A percentile compares a stretch with the other conserved stretches of the same genome.
These are phyloP conservation scores for Micoletzkya japonica DNA, from an alignment of 2,888 invertebrate species.

Conservation along the genomic window DNA sequence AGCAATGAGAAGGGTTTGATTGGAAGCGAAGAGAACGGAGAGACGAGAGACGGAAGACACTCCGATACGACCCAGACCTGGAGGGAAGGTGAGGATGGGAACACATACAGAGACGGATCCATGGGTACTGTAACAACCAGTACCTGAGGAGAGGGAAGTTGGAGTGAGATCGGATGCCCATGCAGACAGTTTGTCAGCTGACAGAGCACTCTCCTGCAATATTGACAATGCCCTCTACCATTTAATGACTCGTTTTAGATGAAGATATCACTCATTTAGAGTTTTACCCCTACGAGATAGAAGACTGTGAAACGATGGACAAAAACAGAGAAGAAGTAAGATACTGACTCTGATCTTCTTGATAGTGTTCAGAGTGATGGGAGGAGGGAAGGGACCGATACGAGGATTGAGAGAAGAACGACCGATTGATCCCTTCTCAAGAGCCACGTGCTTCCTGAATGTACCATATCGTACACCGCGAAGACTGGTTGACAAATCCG, in stretches of 20 bases:
- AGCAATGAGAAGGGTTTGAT: slow-evolving; percentile 34
- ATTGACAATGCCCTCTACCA: not conserved
- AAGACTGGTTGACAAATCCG: too few relatives aligned
- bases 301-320: not conserved
- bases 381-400: slow-evolving; percentile 86
- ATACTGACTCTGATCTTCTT: slow-evolving; percentile 77
- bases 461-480: too few relatives aligned
- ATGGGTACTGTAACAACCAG: not conserved
- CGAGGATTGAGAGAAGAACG: slow-evolving; percentile 75
- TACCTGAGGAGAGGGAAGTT: slow-evolving; percentile 23
- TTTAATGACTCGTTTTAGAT: not conserved
- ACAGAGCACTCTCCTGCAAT: slow-evolving; percentile 45
- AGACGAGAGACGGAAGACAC: slow-evolving; percentile 30
- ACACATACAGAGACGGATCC: not conserved
- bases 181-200: slow-evolving; percentile 53
- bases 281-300: not conserved
- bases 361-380: slow-evolving; percentile 78
- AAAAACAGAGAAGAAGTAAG: not conserved
- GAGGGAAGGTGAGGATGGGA: not conserved
- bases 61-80: slow-evolving; percentile 33
- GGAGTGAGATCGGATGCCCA: slow-evolving; percentile 59
- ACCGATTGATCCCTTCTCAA: slow-evolving; percentile 33
- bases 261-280: not conserved
- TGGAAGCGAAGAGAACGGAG: slow-evolving; percentile 25
- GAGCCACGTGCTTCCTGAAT: slow-evolving; percentile 43